These are phyloP conservation scores for Tolmerus cingulatus DNA, from an alignment of 2,888 invertebrate species.

Conservation along the genomic window DNA sequence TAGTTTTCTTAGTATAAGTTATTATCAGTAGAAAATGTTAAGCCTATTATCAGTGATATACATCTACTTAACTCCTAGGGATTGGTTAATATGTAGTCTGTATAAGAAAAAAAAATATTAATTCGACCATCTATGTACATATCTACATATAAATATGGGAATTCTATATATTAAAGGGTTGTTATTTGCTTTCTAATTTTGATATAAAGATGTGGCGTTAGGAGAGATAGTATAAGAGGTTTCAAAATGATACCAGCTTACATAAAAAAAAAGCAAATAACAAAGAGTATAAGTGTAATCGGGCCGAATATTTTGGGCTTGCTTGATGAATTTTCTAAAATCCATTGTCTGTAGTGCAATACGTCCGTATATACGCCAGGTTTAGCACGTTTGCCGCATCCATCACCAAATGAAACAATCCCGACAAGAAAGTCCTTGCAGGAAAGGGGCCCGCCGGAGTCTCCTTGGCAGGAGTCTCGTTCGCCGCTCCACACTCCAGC, in stretches of 20 bases:
- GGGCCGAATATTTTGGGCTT: background rate
- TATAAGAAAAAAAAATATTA: no score
- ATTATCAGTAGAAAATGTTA: no score
- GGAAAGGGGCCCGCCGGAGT: background rate
- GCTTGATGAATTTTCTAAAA: background rate
- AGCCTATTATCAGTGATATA: no score
- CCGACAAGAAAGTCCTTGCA: background rate
- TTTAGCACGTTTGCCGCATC: background rate
- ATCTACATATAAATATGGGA: no score
- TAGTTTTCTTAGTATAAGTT: no score
- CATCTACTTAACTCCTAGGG: no score
- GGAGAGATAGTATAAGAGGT: no score
- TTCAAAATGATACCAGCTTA: background rate
- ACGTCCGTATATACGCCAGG: conserved; percentile 22
- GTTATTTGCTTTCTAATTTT: no score
- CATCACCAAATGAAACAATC: conserved; percentile 14
- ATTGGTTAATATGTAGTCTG: no score
- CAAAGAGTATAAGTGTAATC: background rate
- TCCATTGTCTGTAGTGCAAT: conserved; percentile 1
- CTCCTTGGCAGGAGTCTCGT: background rate
- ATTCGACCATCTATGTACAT: no score
- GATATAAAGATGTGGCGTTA: no score
- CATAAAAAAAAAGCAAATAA: background rate
- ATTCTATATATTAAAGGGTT: no score
- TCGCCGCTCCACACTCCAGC: conserved; percentile 11